Evolutionary conservation across 1,140 invertebrate species (phyloP), one percentile per base, ranked within the genome.

Genomic region (Lepidurus couesii): DNA sequence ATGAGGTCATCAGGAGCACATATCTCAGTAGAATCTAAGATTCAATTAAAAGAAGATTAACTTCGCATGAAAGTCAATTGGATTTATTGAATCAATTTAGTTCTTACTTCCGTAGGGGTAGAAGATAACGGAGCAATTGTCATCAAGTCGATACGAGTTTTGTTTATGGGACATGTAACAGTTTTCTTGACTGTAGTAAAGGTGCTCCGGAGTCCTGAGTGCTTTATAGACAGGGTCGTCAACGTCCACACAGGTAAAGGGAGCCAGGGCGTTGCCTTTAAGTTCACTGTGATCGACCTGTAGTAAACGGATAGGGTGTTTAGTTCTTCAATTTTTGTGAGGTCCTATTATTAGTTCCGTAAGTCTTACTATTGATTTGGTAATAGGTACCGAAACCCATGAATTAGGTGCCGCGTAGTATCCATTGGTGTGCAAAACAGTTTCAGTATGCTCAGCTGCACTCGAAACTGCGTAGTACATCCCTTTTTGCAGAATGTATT

Each of bases 401-500:
- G 53, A n/a, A 65, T 65, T 21, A 9, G 53, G 53, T 7, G 21
- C 21, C 16, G 73, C 45, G 34, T 79, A 79, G 26, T 74, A 44
- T 4, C 78, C 78, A 16, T 73, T 43, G 9, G 78, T 45, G 11
- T 74, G 42, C 9, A 79, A 7, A 16, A 79, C 73, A 44, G 78
- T 16, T 42, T 79, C 45, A 10, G 75, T 75, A 7, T 34, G 34
- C 9, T 74, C 45, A 6, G 75, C 42, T 47, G 73, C 24, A 75
- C 47, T 74, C 11, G 78, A 79, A 73, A 79, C 78, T 26, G 78
- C 78, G 44, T 79, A 79, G 34, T 75, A 44, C 1, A 79, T 11
- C 8, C 78, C 78, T 13, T 74, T 43, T 45, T 74, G 73, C 2
- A 74, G 44, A 42, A 75, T 44, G 42, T 75, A 45, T 10, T 47